phyloP scores from a whole-genome alignment of 2,888 invertebrate species.

The Epistrophe grossulariae region DNA sequence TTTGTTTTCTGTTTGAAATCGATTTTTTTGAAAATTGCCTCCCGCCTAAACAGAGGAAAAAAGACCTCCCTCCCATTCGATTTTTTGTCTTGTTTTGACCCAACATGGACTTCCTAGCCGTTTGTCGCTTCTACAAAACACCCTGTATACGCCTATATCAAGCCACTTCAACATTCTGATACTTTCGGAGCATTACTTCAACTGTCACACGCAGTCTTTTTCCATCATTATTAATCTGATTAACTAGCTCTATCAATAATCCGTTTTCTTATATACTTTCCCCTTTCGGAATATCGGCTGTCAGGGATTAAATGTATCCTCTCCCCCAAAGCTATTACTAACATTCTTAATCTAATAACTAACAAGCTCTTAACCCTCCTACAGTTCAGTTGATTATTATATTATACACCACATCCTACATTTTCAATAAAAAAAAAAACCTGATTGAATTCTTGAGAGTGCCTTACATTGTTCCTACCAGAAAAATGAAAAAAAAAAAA shows the following conservation, averaged over 20 bases:
- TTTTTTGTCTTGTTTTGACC: too few species aligned
- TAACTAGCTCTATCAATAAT: background rate
- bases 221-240: background rate
- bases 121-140: too few species aligned
- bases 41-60: too few species aligned
- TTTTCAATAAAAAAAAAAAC: background rate
- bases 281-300: background rate
- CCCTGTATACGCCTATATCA: too few species aligned
- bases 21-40: too few species aligned
- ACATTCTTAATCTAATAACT: constrained; percentile 19
- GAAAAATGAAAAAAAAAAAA: constrained; percentile 4
- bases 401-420: background rate
- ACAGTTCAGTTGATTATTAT: background rate
- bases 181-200: too few species aligned
- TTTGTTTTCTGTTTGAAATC: too few species aligned
- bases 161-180: too few species aligned
- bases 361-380: constrained; percentile 3
- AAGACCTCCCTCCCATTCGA: too few species aligned
- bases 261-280: background rate
- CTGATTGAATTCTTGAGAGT: constrained; percentile 31
- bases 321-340: constrained; percentile 2
- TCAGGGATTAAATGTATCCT: background rate
- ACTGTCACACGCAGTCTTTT: too few species aligned
- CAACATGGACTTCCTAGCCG: too few species aligned
- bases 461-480: constrained; percentile 21